Percentiles rank a stretch among this genome's conserved stretches.
Conservation (phyloP, 2,888 invertebrate species). For the Athalia rosae region DNA sequence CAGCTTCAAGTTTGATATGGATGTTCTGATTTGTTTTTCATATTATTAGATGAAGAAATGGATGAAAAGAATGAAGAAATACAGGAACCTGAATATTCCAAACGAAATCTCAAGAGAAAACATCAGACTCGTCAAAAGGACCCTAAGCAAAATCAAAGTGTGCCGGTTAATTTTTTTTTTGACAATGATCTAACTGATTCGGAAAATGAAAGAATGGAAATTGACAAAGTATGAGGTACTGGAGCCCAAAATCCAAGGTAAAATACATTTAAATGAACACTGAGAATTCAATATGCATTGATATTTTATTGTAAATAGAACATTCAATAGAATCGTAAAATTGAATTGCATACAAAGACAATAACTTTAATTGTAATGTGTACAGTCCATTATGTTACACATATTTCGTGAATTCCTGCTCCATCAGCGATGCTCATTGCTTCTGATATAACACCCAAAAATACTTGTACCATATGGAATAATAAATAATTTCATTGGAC, state of each 20-base stretch:
- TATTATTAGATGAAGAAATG: slow-evolving; percentile 55
- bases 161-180: slow-evolving; percentile 65
- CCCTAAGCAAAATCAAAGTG: slow-evolving; percentile 45
- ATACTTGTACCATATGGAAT: slow-evolving; percentile 42
- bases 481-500: slow-evolving; percentile 27
- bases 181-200: slow-evolving; percentile 62
- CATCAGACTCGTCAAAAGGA: slow-evolving; percentile 23
- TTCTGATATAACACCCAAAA: slow-evolving; percentile 48
- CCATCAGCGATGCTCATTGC: slow-evolving; percentile 18
- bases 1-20: slow-evolving; percentile 6
- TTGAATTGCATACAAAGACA: slow-evolving; percentile 53
- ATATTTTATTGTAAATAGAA: slow-evolving; percentile 59
- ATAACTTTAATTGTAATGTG: slow-evolving; percentile 52
- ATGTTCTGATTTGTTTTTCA: not conserved
- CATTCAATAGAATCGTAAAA: slow-evolving; percentile 49
- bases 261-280: not conserved
- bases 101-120: slow-evolving; percentile 30
- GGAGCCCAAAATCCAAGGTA: slow-evolving; percentile 14
- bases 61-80: slow-evolving; percentile 12
- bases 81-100: slow-evolving; percentile 33
- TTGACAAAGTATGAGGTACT: not conserved
- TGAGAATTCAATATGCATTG: slow-evolving; percentile 46
- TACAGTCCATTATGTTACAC: slow-evolving; percentile 46
- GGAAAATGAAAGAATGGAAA: slow-evolving; percentile 59
- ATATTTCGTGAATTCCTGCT: slow-evolving; percentile 49